Evolutionary conservation across 2,113 vertebrate genomes (phyloP), one percentile per base, ranked within the genome.

Genomic region (Equus quagga): DNA sequence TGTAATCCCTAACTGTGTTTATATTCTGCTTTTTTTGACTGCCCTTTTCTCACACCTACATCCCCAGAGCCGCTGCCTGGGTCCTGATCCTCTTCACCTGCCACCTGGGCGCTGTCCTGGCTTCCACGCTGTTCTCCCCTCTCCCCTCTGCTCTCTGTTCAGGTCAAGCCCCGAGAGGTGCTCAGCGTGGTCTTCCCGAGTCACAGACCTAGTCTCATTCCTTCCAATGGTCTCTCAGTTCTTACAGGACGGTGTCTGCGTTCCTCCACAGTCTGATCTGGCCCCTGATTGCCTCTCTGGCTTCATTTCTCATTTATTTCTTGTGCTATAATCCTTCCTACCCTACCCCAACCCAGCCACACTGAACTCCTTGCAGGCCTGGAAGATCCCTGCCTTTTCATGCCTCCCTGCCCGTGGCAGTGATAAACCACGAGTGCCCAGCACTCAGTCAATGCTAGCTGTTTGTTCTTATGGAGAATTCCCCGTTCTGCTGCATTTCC

Each of bases 241-340:
- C 78, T 21, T 33, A 67, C 9, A 28, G 56, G 36, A 60, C 11
- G 0, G 18, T 1, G 6, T 51, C 75, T 23, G 1, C 0, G 0
- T 33, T 49, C 24, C 70, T 76, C 17, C 46, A 9, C 5, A 0
- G 12, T 17, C 19, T 12, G 23, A 36, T 5, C 31, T 49, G 62
- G 44, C 44, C 36, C 78, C 49, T 11, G 5, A 54, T 58, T 41
- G 60, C 58, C 67, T 44, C 18, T 89, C 67, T 2, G 3, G 17
- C 75, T 64, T 70, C 51, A 28, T 54, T 44, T 26, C 17, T 54
- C 64, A 49, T 24, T 64, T 23, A 18, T 91, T 18, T 86, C 31
- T 51, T 51, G 8, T 8, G 13, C 41, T 60, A 0, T 41, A 33
- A 67, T 19, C 31, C 19, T 69, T 24, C 21, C 70, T n/a, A 15